phyloP scores from a whole-genome alignment of 2,113 vertebrate genomes.

The Hoplias malabaricus region DNA sequence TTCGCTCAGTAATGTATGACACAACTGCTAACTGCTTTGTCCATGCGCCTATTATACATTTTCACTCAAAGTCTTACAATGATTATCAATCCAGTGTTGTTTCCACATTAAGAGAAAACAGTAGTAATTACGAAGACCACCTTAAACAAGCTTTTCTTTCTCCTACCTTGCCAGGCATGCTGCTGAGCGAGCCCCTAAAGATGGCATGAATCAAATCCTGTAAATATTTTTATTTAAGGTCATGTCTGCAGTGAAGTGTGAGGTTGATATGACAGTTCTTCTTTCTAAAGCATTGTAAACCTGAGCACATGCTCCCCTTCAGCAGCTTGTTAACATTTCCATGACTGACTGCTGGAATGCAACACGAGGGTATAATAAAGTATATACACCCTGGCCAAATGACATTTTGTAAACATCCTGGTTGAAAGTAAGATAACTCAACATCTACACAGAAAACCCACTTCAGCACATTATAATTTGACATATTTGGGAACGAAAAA shows the following conservation, averaged over 20 bases:
- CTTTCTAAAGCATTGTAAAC: slow-evolving; percentile 11
- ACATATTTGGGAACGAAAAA: too few relatives aligned
- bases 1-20: too few relatives aligned
- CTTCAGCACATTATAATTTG: too few relatives aligned
- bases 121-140: background rate
- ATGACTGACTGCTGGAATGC: slow-evolving; percentile 17
- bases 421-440: too few relatives aligned
- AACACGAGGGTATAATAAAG: too few relatives aligned
- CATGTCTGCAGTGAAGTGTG: slow-evolving; percentile 12
- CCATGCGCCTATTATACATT: slow-evolving; percentile 65
- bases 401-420: too few relatives aligned
- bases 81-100: background rate
- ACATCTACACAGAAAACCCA: too few relatives aligned
- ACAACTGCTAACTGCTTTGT: too few relatives aligned
- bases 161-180: background rate
- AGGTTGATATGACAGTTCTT: slow-evolving; percentile 39
- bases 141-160: background rate
- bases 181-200: background rate
- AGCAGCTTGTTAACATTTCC: background rate
- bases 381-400: too few relatives aligned
- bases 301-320: background rate
- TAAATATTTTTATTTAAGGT: slow-evolving; percentile 30
- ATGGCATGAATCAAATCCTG: background rate
- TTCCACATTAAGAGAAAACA: background rate
- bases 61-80: slow-evolving; percentile 60